phyloP scores from a whole-genome alignment of 2,797 vertebrate species.

The Acanthornis magna region DNA sequence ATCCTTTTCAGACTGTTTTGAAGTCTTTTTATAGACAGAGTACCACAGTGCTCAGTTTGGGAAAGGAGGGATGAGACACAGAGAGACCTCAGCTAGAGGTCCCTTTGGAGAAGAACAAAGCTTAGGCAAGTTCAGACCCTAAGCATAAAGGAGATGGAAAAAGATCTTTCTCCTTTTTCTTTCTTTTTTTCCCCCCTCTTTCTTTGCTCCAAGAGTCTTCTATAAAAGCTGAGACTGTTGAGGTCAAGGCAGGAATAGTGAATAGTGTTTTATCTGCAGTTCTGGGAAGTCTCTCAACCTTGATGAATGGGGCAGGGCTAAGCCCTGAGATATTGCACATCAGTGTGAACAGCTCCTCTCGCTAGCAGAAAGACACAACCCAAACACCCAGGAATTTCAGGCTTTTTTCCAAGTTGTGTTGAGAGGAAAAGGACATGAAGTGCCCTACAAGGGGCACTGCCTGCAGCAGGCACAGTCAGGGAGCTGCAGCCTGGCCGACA shows the following conservation, averaged over 20 bases:
- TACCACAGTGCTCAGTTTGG: neutral
- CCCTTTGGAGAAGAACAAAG: constrained; percentile 40
- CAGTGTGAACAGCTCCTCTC: neutral
- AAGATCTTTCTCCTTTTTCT: neutral
- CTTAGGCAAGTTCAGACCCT: neutral
- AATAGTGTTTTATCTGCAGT: neutral
- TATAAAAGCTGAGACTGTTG: neutral
- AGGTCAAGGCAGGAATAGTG: constrained; percentile 14
- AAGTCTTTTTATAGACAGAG: neutral
- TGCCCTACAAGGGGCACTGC: no score
- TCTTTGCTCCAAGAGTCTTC: neutral
- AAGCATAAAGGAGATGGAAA: neutral
- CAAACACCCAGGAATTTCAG: neutral
- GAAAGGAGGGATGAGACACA: neutral
- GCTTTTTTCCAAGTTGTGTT: neutral
- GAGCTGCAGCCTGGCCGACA: neutral
- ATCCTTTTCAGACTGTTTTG: neutral
- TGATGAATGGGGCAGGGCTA: constrained; percentile 10
- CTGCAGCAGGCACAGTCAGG: neutral
- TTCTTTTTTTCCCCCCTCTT: neutral
- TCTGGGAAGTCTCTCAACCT: neutral
- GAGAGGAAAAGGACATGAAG: neutral
- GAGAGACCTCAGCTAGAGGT: neutral
- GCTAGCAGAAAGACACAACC: neutral
- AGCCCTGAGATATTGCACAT: neutral